Base-by-base conservation (phyloP, 2,888 invertebrate genomes). In the Meghimatium bilineatum region DNA sequence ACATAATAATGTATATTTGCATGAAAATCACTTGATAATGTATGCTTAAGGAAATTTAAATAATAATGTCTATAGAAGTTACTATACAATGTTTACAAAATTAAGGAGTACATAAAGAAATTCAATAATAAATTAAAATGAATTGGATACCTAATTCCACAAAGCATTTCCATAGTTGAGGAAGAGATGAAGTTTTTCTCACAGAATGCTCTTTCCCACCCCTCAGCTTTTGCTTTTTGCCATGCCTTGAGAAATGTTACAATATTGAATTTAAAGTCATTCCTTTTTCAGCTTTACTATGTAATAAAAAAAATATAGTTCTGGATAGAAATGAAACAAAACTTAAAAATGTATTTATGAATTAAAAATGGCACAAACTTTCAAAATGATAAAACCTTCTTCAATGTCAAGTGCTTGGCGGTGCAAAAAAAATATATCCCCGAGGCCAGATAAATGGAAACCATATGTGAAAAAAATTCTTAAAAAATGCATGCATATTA, bases 121-220 rank as follows among this genome's bases (percentile, higher is more conserved):
- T 3, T 8, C n/a, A 63, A 12, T 23, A n/a, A 12, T n/a, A 63
- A 63, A n/a, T 26, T n/a, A 23, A 23, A 8, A 26, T 63, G 60
- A 63, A n/a, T 3, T 56, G 8, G n/a, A 29, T 87, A 93, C 94
- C 98, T 95, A 91, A 97, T 96, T 0, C 96, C 97, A 23, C 96
- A 95, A 49, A 99, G 96, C 95, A 97, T 96, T 91, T 97, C 97
- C 97, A 99, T 97, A 0, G 96, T 96, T 0, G 97, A 96, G 0
- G 96, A 95, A 66, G 96, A 96, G 81, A 97, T 95, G 86, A 96
- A 96, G 91, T 97, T 96, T 82, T 96, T 95, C 12, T 95, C 94
- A 93, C 97, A 97, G 92, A 96, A 97, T 0, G 94, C 94, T 44
- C 95, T 95, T 89, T 96, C 96, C 87, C 95, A 95, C 0, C 96